phyloP scores from a whole-genome alignment of 2,797 vertebrate species.

The Gallinago solitaria region DNA sequence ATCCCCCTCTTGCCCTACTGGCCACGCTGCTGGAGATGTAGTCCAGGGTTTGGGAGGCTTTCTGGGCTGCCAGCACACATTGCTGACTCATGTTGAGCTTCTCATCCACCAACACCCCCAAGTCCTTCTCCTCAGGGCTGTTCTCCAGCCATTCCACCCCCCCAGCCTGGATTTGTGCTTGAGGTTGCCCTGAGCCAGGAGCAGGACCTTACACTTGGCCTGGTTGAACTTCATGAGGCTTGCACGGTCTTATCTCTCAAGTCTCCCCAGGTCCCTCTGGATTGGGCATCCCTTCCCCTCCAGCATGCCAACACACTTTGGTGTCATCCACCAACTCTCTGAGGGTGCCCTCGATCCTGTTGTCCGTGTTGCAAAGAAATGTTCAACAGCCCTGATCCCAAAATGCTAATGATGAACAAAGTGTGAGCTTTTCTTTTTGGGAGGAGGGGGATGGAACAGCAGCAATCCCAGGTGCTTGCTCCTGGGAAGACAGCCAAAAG shows the following conservation, averaged over 20 bases:
- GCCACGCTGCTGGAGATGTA: neutral
- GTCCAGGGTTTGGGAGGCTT: neutral
- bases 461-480: neutral
- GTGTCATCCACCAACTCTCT: neutral
- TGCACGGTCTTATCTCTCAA: too few species aligned
- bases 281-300: neutral
- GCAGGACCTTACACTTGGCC: neutral
- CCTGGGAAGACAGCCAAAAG: neutral
- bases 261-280: neutral
- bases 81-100: neutral
- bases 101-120: neutral
- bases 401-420: rapidly evolving
- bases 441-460: neutral
- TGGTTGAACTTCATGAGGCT: neutral
- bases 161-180: neutral
- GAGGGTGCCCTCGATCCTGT: neutral
- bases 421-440: neutral
- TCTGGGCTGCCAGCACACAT: neutral
- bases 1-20: neutral
- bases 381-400: neutral
- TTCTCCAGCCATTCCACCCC: neutral
- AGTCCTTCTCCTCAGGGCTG: neutral
- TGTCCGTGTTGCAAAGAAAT: neutral
- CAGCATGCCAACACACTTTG: neutral
- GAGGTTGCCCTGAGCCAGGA: neutral